Percentiles rank a stretch among this genome's conserved stretches.
These are phyloP conservation scores for Ptilodon capucinus DNA, from an alignment of 2,888 invertebrate genomes.

Conservation along the genomic window DNA sequence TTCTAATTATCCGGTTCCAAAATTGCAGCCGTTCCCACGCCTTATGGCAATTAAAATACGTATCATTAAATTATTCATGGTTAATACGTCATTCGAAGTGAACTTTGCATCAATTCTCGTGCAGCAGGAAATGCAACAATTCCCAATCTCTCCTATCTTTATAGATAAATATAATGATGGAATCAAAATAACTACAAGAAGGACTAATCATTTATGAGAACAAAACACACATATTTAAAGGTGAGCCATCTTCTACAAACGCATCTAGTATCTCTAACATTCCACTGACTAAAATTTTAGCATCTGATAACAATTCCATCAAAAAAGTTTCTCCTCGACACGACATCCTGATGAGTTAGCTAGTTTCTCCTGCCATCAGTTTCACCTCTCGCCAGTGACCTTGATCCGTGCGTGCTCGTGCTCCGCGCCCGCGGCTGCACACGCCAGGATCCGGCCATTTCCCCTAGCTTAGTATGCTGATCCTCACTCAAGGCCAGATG, in stretches of 20 bases:
- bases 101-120: neutral
- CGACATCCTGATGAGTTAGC: neutral
- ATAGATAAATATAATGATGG: too few species aligned
- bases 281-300: neutral
- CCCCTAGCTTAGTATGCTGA: constrained; percentile 2
- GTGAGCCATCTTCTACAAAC: neutral
- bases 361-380: neutral
- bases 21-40: neutral
- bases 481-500: constrained; percentile 2
- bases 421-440: neutral
- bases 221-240: neutral
- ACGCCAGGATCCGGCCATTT: constrained; percentile 4
- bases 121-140: too few species aligned
- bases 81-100: neutral
- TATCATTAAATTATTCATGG: neutral
- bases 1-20: neutral
- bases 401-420: neutral
- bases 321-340: neutral
- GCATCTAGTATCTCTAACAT: neutral
- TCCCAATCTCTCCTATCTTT: too few species aligned
- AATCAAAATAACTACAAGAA: too few species aligned
- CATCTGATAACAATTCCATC: neutral
- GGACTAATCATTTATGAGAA: too few species aligned
- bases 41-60: neutral
- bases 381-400: neutral